A percentile compares a stretch with the other conserved stretches of the same genome.
Evolutionary conservation across 2,888 invertebrate genomes (phyloP).

Genomic region (Gastracanthus pulcherrimus): DNA sequence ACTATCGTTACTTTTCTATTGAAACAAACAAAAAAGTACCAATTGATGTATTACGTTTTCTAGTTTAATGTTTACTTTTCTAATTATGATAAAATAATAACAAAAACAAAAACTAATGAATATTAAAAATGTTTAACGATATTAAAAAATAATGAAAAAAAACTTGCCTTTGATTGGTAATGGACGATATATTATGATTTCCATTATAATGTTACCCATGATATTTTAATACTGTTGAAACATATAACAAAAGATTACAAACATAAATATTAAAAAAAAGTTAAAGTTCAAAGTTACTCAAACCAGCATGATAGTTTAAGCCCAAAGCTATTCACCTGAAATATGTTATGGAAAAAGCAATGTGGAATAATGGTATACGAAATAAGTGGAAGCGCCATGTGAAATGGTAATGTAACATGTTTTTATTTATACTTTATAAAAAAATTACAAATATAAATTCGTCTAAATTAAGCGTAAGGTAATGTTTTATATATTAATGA

Average conservation of each 20-base stretch:
- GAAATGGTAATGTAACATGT: slow-evolving; percentile 49
- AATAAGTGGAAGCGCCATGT: slow-evolving; percentile 53
- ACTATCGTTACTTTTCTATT: no score
- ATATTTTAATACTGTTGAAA: neutral
- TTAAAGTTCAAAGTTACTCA: no score
- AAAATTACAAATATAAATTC: slow-evolving; percentile 55
- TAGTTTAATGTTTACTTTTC: no score
- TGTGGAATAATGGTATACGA: slow-evolving; percentile 42
- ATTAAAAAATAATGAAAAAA: slow-evolving; percentile 25
- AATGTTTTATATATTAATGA: slow-evolving; percentile 20
- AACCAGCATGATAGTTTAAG: no score
- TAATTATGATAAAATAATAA: neutral
- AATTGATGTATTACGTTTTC: no score
- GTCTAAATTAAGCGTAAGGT: slow-evolving; percentile 16
- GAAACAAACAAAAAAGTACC: no score
- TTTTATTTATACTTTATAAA: slow-evolving; percentile 60
- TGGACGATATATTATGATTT: slow-evolving; percentile 19
- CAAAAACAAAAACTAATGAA: neutral
- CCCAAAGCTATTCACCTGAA: slow-evolving; percentile 33
- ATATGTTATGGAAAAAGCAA: slow-evolving; percentile 13
- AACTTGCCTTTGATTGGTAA: slow-evolving; percentile 44
- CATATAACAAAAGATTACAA: no score
- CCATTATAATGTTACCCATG: slow-evolving; percentile 17
- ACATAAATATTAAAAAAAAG: no score
- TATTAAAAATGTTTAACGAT: neutral